Percentiles rank a stretch among this genome's conserved stretches.
These are phyloP conservation scores for Pseudomugil tenellus DNA, from an alignment of 2,797 vertebrate genomes.

Conservation along the genomic window DNA sequence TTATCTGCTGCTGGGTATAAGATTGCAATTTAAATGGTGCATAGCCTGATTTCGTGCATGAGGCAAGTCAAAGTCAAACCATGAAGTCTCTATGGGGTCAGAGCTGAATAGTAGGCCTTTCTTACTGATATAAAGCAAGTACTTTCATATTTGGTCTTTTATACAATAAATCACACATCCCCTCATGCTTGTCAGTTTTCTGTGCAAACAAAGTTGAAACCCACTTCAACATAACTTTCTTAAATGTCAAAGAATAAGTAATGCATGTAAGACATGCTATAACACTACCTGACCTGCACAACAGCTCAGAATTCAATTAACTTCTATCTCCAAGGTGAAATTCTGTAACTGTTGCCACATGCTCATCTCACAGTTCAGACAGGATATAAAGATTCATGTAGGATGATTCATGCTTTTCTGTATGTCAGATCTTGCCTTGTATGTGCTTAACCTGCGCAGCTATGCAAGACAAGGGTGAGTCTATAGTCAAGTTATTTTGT, in stretches of 20 bases:
- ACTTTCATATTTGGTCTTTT: neutral
- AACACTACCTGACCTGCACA: conserved; percentile 1
- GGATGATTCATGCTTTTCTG: too few species aligned
- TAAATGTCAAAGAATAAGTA: conserved; percentile 14
- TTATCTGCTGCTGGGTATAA: neutral
- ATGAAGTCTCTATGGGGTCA: neutral
- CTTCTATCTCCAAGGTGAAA: neutral
- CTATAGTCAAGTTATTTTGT: conserved; percentile 1
- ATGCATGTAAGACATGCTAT: conserved; percentile 23
- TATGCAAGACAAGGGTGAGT: neutral
- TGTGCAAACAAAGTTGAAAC: conserved; percentile 30
- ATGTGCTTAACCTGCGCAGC: neutral
- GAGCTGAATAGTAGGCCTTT: conserved; percentile 2
- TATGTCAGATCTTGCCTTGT: conserved; percentile 3
- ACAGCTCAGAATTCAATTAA: conserved; percentile 1
- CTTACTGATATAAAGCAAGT: conserved; percentile 21
- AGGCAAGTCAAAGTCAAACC: conserved; percentile 23
- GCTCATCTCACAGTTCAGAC: neutral
- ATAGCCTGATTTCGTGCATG: neutral
- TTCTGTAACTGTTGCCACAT: neutral
- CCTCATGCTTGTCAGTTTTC: neutral
- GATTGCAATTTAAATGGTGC: neutral
- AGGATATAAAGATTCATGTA: too few species aligned
- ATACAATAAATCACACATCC: conserved; percentile 2
- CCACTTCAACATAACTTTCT: neutral